Conservation (phyloP, 1,140 invertebrate genomes). For the Brachionus rotundiformis region DNA sequence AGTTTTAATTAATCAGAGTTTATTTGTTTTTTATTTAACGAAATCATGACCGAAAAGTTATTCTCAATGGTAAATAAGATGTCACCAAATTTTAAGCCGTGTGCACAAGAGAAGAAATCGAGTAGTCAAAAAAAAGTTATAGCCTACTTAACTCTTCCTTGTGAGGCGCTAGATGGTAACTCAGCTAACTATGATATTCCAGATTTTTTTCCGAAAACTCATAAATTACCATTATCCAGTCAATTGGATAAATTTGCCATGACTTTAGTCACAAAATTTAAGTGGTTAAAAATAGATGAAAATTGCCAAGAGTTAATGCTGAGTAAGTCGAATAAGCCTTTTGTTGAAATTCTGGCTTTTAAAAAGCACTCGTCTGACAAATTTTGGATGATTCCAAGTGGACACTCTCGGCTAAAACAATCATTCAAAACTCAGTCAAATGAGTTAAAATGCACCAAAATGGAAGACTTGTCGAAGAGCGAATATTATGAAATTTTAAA, state of each 20-base stretch:
- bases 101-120: neutral
- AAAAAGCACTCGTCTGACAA: slow-evolving; percentile 19
- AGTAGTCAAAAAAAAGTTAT: neutral
- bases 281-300: neutral
- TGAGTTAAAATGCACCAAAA: neutral
- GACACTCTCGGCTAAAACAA: neutral
- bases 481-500: neutral
- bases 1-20: neutral
- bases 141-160: neutral
- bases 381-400: slow-evolving; percentile 24
- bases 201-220: too few relatives aligned
- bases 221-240: neutral
- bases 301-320: neutral
- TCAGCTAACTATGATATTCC: neutral
- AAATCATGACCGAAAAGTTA: neutral
- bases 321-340: neutral
- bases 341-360: slow-evolving; percentile 34
- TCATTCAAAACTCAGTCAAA: neutral
- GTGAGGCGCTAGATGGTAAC: neutral
- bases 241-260: neutral
- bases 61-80: neutral
- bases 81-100: neutral
- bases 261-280: slow-evolving; percentile 11
- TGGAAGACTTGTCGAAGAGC: neutral
- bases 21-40: neutral